Conservation (phyloP, 2,888 invertebrate genomes). For the Caenorhabditis sp. region DNA sequence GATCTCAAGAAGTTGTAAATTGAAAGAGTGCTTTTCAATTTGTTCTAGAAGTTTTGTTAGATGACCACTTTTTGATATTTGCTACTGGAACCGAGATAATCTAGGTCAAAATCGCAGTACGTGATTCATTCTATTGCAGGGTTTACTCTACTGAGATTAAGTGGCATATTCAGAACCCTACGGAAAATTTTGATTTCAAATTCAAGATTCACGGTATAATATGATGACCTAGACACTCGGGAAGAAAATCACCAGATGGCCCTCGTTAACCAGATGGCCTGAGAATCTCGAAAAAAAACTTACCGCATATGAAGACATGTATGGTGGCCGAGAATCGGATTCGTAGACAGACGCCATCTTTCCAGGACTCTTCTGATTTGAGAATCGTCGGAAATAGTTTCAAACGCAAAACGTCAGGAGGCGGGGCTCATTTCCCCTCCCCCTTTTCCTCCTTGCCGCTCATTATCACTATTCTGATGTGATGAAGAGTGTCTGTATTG, state of each 20-base stretch:
- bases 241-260: background rate
- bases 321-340: slow-evolving; percentile 47
- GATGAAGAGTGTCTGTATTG: slow-evolving; percentile 24
- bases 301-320: slow-evolving; percentile 58
- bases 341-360: slow-evolving; percentile 55
- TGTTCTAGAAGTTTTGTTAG: too few species aligned
- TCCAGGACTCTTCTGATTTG: slow-evolving; percentile 31
- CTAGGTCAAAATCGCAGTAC: too few species aligned
- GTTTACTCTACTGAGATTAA: too few species aligned
- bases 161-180: too few species aligned
- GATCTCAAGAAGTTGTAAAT: too few species aligned
- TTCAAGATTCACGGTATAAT: too few species aligned
- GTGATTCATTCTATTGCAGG: too few species aligned
- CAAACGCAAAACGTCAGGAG: slow-evolving; percentile 19
- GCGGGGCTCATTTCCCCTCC: slow-evolving; percentile 20
- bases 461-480: slow-evolving; percentile 35
- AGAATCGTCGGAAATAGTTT: slow-evolving; percentile 32
- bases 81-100: too few species aligned
- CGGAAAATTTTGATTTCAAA: too few species aligned
- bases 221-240: too few species aligned
- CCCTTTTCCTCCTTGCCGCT: slow-evolving; percentile 14
- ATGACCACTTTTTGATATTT: too few species aligned
- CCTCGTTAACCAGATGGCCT: background rate
- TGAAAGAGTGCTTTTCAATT: too few species aligned
- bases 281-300: slow-evolving; percentile 4